Base-by-base conservation (phyloP, 2,888 invertebrate genomes). In the Periphyllus acericola region DNA sequence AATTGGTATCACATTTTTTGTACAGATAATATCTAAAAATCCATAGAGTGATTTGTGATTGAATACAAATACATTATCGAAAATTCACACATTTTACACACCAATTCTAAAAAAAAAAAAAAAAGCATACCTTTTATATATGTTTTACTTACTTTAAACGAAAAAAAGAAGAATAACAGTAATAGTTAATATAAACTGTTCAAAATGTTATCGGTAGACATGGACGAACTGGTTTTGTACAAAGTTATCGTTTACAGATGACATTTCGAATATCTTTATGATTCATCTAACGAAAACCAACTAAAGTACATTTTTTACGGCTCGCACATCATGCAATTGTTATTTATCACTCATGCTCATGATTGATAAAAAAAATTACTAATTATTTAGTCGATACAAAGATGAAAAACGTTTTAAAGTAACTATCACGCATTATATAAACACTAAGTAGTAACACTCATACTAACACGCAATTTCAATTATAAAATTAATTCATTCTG, bases 401-500 rank as follows among this genome's bases (percentile, higher is more conserved):
- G 6, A 40, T 19, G 19, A 80, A 36, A 36, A 29, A 29, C 29
- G 66, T 66, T 40, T 66, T 46, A 21, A 46, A 71, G 29, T 46
- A 68, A 21, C 21, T 19, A 25, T 25, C 21, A 21, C 5, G 5
- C 2, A 78, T 21, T 32, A 21, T 34, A 55, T 32, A 21, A 9
- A 55, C 52, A 55, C 46, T 32, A n/a, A 79, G 68, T 29, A 29
- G 21, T 81, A 32, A 32, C 11, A 14, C 14, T 46, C 14, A 46
- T 46, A 46, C 11, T 46, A 71, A 52, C 55, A 74, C 19, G 74
- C n/a, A 5, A 55, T 83, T 83, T 36, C 3, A 74, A 74, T 72
- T 74, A 74, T 74, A 72, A 55, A 72, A 34, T 55, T 34, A 72
- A 40, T 55, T 55, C 72, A 55, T 74, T 72, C n/a, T 9, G 32